Evolutionary conservation across 2,888 invertebrate genomes (phyloP).

Genomic region (Machimus rusticus): DNA sequence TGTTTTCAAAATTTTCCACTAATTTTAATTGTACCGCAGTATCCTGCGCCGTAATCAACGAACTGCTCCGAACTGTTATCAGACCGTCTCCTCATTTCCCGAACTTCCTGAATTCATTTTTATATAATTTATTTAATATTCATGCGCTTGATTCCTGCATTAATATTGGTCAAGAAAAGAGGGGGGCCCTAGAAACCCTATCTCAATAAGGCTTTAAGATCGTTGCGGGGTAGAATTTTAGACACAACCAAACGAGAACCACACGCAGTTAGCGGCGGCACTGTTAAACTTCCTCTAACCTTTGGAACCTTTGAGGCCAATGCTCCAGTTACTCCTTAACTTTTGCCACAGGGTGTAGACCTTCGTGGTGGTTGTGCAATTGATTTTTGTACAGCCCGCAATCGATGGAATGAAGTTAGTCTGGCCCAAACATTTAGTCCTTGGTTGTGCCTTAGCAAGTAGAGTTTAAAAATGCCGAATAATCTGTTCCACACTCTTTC

Average conservation of each 20-base stretch:
- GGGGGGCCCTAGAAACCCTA: neutral
- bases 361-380: neutral
- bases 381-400: neutral
- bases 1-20: neutral
- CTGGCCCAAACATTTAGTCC: neutral
- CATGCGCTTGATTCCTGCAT: neutral
- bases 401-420: neutral
- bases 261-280: neutral
- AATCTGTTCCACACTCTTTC: neutral
- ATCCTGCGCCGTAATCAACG: neutral
- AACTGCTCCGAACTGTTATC: neutral
- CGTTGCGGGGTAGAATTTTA: neutral
- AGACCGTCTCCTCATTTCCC: neutral
- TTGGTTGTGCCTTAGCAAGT: neutral
- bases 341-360: neutral
- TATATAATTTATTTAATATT: neutral
- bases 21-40: neutral
- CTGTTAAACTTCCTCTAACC: neutral
- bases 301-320: neutral
- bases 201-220: neutral
- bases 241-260: neutral
- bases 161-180: neutral
- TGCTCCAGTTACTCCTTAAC: neutral
- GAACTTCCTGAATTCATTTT: neutral
- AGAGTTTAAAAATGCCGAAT: neutral